Base-by-base conservation (phyloP, 1,140 invertebrate species). In the Drosophila asahinai region DNA sequence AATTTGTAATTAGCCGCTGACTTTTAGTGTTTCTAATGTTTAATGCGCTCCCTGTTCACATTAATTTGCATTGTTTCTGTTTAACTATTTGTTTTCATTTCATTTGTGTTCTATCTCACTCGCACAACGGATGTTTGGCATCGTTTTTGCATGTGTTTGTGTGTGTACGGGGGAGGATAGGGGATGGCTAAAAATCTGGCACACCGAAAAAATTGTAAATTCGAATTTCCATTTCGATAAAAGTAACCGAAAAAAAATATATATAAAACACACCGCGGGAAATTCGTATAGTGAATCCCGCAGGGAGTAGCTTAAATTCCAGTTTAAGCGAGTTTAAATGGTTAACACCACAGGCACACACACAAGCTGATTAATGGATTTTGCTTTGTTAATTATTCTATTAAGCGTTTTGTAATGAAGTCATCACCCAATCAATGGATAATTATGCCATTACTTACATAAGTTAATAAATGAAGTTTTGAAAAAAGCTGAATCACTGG, bases 11-110 rank as follows among this genome's bases (percentile, higher is more conserved):
- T 83, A 83, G 81, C 52, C 76, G 72, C 54, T 87, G 84, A 79
- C 86, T 89, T 75, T 67, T 84, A 81, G 80, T 83, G 77, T 38
- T 63, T 65, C 61, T 79, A 82, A 87, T 78, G 77, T 27, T 68
- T 52, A 59, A 54, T 75, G 59, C 36, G 42, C 19, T 67, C 52
- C 52, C 70, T 80, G 77, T 67, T 79, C 84, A 90, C 81, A 90
- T 89, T 90, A 84, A 87, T 87, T 89, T 87, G 78, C 86, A 90
- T 89, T 89, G 84, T 87, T 80, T 54, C 19, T 33, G 77, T 74
- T 76, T 72, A 66, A 61, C 30, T 60, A 61, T 58, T 65, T 65
- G 51, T 65, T 45, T 65, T 9, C 15, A 19, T 45, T 55, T 55
- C 33, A 38, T 22, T 38, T 2, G 40, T 8, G 40, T 55, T 60